Base-by-base conservation (phyloP, 2,888 invertebrate genomes). In the Mechanitis mazaeus region DNA sequence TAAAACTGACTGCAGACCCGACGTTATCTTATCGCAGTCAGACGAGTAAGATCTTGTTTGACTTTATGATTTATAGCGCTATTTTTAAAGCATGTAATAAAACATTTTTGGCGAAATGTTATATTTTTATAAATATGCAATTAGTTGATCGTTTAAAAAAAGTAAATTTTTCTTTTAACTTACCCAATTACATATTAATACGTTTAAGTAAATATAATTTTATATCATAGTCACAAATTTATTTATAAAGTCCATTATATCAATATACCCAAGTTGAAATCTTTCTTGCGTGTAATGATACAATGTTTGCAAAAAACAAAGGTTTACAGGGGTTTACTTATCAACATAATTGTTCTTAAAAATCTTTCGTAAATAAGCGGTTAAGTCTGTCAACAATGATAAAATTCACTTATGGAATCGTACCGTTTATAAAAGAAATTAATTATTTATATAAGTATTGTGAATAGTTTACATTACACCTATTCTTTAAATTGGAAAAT, bases 11-110 rank as follows among this genome's bases (percentile, higher is more conserved):
- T 70, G 63, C 63, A 64, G 61, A 69, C 63, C 69, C 59, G 45
- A 33, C 66, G 66, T 76, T 86, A 87, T 88, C 87, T 89, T 87
- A 90, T 90, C 89, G 68, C 70, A 69, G 50, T 76, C 76, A 76
- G 75, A 78, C 79, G 77, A 71, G 70, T 75, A 72, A 76, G 74
- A 79, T 76, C 72, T 76, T 71, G 76, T 79, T 78, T 83, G 80
- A 76, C 78, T 74, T 70, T 66, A 75, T 84, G 83, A 86, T 87
- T 84, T 85, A 86, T 83, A 73, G 76, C 74, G 77, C 69, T 85
- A 83, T 82, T 85, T 85, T 84, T 84, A 81, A 71, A 71, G 71
- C 72, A 77, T 74, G 75, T 71, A 76, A 76, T 81, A 78, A 70
- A 31, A 50, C 31, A 50, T 50, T 50, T 50, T 9, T 50, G 11